Evolutionary conservation across 2,888 invertebrate genomes (phyloP), one percentile per base, ranked within the genome.

Genomic region (Leucophora obtusa): DNA sequence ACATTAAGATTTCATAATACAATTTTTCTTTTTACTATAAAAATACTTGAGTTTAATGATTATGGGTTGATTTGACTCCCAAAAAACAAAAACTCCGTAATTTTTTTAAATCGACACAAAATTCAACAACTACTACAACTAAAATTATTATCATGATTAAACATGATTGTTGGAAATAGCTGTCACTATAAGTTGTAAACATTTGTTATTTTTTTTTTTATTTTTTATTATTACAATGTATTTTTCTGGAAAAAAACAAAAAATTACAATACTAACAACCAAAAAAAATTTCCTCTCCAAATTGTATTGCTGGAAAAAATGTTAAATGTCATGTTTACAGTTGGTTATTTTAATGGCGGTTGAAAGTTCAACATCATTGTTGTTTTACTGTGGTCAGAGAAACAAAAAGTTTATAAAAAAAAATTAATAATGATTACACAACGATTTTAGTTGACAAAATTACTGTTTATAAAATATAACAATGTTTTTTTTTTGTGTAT

Each of bases 251-350:
- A 47, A 47, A 47, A 43, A 1, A 28, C 28, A 6, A 47, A 6
- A 43, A 47, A n/a, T 47, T 47, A 47, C 6, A 47, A 47, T 47
- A n/a, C 14, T 8, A 35, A 35, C 38, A 11, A 38, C 10, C 14
- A 47, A 47, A 47, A 38, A 38, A 47, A 38, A 38, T 38, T 38
- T 38, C 11, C 38, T 38, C 38, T 38, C 38, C 38, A 38, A 47
- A 47, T 14, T 47, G 43, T 38, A 35, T 15, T 38, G 0, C 11
- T 35, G 35, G 14, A 38, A 38, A 38, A 17, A 59, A 35, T 33
- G 59, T 35, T 17, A 62, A 62, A 47, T 50, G 62, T 62, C 62
- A 62, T 62, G 62, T 62, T 62, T 62, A 50, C 62, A 28, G 28
- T 62, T 50, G 47, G 50, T 50, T 50, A n/a, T 47, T 62, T 47